phyloP scores from a whole-genome alignment of 2,797 vertebrate species.

The Sebastes taczanowskii region DNA sequence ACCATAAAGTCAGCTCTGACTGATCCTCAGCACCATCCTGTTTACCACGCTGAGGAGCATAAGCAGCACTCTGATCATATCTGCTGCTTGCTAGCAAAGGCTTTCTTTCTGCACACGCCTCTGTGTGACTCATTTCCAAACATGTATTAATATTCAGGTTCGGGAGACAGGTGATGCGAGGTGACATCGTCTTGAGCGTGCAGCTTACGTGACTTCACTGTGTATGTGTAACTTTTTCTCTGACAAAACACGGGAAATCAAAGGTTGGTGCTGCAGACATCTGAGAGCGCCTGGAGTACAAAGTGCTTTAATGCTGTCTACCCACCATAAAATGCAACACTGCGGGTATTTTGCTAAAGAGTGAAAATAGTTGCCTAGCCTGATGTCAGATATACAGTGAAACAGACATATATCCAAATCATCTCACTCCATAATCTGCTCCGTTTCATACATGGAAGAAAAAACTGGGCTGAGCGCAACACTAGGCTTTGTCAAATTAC shows the following conservation, averaged over 20 bases:
- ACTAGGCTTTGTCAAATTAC: slow-evolving; percentile 57
- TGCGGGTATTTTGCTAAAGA: slow-evolving; percentile 59
- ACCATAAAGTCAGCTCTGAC: slow-evolving; percentile 84
- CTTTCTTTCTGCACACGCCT: slow-evolving; percentile 67
- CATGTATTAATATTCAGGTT: slow-evolving; percentile 79
- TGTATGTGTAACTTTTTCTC: slow-evolving; percentile 51
- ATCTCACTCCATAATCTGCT: neutral
- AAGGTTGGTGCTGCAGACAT: slow-evolving; percentile 63
- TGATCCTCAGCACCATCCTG: slow-evolving; percentile 82
- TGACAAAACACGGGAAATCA: slow-evolving; percentile 67
- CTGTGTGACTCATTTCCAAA: slow-evolving; percentile 71
- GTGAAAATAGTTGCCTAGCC: slow-evolving; percentile 17
- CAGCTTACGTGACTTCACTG: slow-evolving; percentile 63
- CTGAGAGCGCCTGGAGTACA: slow-evolving; percentile 52
- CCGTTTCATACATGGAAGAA: slow-evolving; percentile 44
- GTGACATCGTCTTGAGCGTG: slow-evolving; percentile 60
- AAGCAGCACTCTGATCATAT: slow-evolving; percentile 81
- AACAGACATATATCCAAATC: slow-evolving; percentile 32
- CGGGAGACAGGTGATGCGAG: slow-evolving; percentile 73
- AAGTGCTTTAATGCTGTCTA: slow-evolving; percentile 57
- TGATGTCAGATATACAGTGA: slow-evolving; percentile 34
- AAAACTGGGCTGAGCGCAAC: slow-evolving; percentile 18
- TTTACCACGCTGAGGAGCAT: slow-evolving; percentile 78
- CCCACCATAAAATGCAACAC: slow-evolving; percentile 50
- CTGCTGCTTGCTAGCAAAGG: slow-evolving; percentile 66